Conservation (phyloP, 2,888 invertebrate species). For the Calameuta filiformis region DNA sequence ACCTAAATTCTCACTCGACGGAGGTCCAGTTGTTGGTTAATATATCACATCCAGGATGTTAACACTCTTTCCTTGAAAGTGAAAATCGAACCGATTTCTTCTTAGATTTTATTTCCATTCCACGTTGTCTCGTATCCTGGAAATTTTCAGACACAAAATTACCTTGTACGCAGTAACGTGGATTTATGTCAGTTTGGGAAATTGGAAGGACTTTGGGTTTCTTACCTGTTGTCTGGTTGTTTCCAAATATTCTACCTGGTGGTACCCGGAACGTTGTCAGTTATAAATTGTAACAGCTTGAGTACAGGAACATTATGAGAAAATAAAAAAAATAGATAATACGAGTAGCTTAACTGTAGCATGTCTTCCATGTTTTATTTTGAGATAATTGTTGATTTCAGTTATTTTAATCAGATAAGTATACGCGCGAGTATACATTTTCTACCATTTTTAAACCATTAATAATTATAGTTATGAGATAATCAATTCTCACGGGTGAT, state of each 20-base stretch:
- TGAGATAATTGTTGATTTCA: too few species aligned
- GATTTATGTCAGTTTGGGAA: too few species aligned
- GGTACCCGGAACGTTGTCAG: background rate
- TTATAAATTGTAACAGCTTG: background rate
- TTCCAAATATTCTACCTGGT: background rate
- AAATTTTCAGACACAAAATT: background rate
- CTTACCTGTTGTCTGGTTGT: background rate
- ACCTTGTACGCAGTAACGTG: background rate
- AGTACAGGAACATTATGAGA: background rate
- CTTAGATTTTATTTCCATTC: background rate
- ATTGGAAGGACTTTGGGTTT: too few species aligned
- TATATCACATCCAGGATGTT: background rate
- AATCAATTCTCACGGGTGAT: too few species aligned
- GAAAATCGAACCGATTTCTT: background rate
- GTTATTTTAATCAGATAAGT: too few species aligned
- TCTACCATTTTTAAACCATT: too few species aligned
- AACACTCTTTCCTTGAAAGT: background rate
- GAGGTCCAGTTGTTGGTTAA: constrained; percentile 2
- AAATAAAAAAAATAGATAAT: background rate
- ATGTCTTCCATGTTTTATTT: background rate
- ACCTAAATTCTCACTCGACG: constrained; percentile 13
- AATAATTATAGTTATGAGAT: too few species aligned
- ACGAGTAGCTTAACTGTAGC: background rate
- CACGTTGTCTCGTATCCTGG: background rate
- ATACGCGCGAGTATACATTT: too few species aligned